Percentiles rank a stretch among this genome's conserved stretches.
These are phyloP conservation scores for Mesochorus sp. DNA, from an alignment of 2,888 invertebrate species.

Conservation along the genomic window DNA sequence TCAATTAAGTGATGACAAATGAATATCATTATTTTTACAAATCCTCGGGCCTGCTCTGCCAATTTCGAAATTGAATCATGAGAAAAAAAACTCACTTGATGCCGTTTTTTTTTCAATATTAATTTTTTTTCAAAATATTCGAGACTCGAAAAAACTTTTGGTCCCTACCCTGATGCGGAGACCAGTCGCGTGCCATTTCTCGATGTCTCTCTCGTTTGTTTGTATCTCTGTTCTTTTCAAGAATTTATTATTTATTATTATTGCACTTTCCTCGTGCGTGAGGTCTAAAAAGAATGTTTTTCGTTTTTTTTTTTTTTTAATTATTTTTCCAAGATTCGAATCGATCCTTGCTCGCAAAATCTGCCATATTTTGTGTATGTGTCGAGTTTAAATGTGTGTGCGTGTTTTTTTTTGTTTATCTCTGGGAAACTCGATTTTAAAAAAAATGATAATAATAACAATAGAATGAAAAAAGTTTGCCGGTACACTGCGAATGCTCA, in stretches of 20 bases:
- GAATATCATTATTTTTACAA: constrained; percentile 4
- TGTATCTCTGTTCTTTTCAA: constrained; percentile 37
- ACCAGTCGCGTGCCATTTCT: constrained; percentile 68
- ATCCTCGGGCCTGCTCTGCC: not conserved
- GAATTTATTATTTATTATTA: constrained; percentile 18
- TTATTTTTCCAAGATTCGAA: constrained; percentile 67
- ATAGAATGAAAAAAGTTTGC: constrained; percentile 48
- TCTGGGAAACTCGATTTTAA: constrained; percentile 41
- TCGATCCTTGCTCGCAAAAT: constrained; percentile 73
- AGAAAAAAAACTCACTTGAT: constrained; percentile 1
- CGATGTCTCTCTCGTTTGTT: constrained; percentile 30
- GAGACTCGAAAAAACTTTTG: constrained; percentile 66
- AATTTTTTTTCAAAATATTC: constrained; percentile 2
- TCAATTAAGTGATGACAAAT: constrained; percentile 17
- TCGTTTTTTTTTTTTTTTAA: constrained; percentile 65
- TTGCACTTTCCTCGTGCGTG: constrained; percentile 59
- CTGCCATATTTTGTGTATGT: constrained; percentile 78
- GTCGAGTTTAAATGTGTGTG: constrained; percentile 70
- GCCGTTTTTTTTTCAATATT: not conserved
- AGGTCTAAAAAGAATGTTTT: constrained; percentile 71
- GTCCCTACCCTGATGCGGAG: constrained; percentile 77
- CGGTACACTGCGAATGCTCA: constrained; percentile 31
- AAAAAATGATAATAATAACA: constrained; percentile 11
- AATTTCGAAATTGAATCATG: not conserved
- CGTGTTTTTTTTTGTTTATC: constrained; percentile 32